Evolutionary conservation across 2,888 invertebrate genomes (phyloP).

Genomic region (Nemotelus pantherinus): DNA sequence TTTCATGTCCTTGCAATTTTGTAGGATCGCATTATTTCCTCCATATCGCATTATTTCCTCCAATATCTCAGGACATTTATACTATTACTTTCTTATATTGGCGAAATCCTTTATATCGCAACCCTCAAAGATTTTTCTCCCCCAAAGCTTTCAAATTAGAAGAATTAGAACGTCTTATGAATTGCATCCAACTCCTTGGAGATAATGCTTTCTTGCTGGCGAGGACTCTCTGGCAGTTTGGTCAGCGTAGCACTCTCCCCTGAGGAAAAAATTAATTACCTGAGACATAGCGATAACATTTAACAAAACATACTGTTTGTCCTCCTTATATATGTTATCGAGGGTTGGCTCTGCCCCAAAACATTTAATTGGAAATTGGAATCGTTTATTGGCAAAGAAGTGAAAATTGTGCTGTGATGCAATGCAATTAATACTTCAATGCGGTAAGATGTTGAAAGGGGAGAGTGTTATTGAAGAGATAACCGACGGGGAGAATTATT

Average conservation of each 20-base stretch:
- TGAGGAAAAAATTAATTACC: conserved; percentile 39
- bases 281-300: conserved; percentile 36
- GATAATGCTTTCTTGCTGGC: not conserved
- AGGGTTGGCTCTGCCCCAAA: not conserved
- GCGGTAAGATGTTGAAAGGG: too few species aligned
- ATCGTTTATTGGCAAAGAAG: too few species aligned
- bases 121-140: not conserved
- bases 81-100: too few species aligned
- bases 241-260: not conserved
- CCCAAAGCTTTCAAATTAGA: not conserved
- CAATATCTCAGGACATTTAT: too few species aligned
- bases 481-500: too few species aligned
- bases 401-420: too few species aligned
- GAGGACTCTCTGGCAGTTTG: not conserved
- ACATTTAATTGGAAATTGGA: conserved; percentile 1
- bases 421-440: too few species aligned
- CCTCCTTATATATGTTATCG: conserved; percentile 15
- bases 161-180: conserved; percentile 6
- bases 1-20: too few species aligned
- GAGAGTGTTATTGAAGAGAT: too few species aligned
- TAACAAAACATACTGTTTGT: conserved; percentile 33
- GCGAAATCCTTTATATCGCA: too few species aligned
- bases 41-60: too few species aligned
- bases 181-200: conserved; percentile 14
- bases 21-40: too few species aligned